phyloP scores from a whole-genome alignment of 2,113 vertebrate genomes.

The Oreochromis aureus region DNA sequence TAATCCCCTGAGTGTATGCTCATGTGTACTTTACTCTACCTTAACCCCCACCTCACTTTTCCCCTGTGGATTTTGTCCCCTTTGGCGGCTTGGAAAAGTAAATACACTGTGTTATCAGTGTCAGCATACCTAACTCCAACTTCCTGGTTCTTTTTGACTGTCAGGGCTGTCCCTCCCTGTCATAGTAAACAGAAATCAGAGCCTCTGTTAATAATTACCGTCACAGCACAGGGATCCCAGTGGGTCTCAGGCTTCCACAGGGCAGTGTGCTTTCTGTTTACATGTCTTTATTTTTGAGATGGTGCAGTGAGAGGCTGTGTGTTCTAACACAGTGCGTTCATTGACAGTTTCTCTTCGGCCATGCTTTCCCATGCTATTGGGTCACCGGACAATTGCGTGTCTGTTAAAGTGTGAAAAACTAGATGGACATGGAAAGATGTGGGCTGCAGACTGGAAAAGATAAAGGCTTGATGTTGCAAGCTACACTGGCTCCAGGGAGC shows the following conservation, averaged over 20 bases:
- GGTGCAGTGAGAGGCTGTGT: not conserved
- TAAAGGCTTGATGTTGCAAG: constrained; percentile 24
- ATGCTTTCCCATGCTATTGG: not conserved
- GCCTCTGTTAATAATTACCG: constrained; percentile 52
- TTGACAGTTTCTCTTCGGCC: not conserved
- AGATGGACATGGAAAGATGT: not conserved
- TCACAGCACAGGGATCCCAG: not conserved
- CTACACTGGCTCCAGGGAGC: constrained; percentile 29
- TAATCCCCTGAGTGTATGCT: constrained; percentile 40
- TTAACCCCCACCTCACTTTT: constrained; percentile 1
- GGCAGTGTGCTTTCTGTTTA: not conserved
- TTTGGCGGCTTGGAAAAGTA: constrained; percentile 47
- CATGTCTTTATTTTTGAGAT: not conserved
- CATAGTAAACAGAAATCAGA: not conserved
- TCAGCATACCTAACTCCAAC: constrained; percentile 26
- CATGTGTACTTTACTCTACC: constrained; percentile 40
- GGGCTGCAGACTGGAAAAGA: constrained; percentile 13
- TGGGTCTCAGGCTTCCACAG: not conserved
- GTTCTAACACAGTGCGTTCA: not conserved
- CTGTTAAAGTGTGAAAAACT: constrained; percentile 25
- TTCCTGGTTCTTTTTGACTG: constrained; percentile 47
- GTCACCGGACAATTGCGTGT: not conserved
- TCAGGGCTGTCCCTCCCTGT: not conserved
- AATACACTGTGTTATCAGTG: constrained; percentile 54
- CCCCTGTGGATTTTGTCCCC: constrained; percentile 33